A percentile compares a stretch with the other conserved stretches of the same genome.
These are phyloP conservation scores for Drosophila nasuta DNA, from an alignment of 1,140 invertebrate genomes.

Conservation along the genomic window DNA sequence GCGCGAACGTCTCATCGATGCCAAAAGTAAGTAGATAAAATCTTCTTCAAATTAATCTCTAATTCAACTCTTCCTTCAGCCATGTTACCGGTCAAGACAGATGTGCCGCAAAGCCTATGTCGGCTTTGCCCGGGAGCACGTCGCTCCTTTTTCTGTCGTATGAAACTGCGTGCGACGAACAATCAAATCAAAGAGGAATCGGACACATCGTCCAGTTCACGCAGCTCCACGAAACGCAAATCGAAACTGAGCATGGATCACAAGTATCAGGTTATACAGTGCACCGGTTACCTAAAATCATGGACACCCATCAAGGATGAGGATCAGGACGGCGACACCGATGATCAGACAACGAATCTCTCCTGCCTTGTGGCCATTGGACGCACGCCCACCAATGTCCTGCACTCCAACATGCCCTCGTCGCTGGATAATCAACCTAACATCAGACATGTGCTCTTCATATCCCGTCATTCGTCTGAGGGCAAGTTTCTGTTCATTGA, in stretches of 20 bases:
- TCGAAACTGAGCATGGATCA: constrained; percentile 88
- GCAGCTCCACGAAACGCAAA: constrained; percentile 88
- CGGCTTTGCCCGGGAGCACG: constrained; percentile 94
- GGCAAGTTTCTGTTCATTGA: constrained; percentile 99
- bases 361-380: constrained; percentile 95
- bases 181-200: constrained; percentile 90
- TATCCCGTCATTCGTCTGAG: constrained; percentile 95
- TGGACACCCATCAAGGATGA: constrained; percentile 93
- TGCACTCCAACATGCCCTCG: constrained; percentile 75
- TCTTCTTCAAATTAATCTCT: background rate
- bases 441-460: constrained; percentile 88
- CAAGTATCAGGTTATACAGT: constrained; percentile 93
- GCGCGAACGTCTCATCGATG: constrained; percentile 95
- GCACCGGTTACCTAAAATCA: constrained; percentile 96
- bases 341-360: constrained; percentile 91
- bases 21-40: constrained; percentile 91
- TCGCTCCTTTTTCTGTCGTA: constrained; percentile 96
- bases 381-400: constrained; percentile 88
- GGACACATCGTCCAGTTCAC: constrained; percentile 88
- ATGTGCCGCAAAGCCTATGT: constrained; percentile 90
- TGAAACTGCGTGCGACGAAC: constrained; percentile 91
- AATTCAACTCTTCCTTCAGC: constrained; percentile 86
- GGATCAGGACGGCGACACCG: constrained; percentile 88
- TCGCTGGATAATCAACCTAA: constrained; percentile 84
- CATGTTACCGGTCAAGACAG: constrained; percentile 95